These are phyloP conservation scores for Tragelaphus eurycerus DNA, from an alignment of 2,797 vertebrate species.

Conservation along the genomic window DNA sequence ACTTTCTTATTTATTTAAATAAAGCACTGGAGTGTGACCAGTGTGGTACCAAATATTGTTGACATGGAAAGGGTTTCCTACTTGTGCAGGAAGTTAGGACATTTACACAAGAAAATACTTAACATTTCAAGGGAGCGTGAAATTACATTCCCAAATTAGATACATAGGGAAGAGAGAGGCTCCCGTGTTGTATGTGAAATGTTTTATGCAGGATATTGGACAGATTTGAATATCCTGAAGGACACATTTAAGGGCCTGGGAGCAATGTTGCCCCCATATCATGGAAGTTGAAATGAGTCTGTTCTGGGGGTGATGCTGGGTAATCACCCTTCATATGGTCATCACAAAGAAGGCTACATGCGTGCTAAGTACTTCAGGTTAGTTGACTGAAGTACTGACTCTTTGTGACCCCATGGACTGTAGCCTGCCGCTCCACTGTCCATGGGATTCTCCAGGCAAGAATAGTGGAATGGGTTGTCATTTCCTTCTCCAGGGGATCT, in stretches of 20 bases:
- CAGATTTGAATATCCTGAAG: not conserved
- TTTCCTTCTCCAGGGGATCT: not conserved
- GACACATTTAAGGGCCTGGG: not conserved
- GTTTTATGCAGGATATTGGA: not conserved
- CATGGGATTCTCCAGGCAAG: not conserved
- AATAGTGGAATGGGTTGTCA: not conserved
- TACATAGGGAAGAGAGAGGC: not conserved
- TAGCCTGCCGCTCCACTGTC: not conserved
- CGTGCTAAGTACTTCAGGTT: not conserved
- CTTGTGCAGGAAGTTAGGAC: not conserved
- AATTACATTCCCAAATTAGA: not conserved
- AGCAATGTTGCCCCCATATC: not conserved
- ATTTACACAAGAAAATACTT: not conserved
- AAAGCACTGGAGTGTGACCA: not conserved
- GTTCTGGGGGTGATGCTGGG: not conserved
- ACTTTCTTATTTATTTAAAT: constrained; percentile 47
- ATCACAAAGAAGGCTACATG: not conserved
- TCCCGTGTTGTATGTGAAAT: too few species aligned
- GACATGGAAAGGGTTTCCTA: not conserved
- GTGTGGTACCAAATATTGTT: not conserved
- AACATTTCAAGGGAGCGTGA: not conserved
- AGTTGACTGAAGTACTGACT: not conserved
- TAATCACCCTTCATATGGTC: not conserved
- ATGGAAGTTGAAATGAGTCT: not conserved
- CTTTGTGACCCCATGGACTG: not conserved